Percentiles rank a stretch among this genome's conserved stretches.
phyloP scores from a whole-genome alignment of 1,140 invertebrate genomes.

The Drosophila ironensis region DNA sequence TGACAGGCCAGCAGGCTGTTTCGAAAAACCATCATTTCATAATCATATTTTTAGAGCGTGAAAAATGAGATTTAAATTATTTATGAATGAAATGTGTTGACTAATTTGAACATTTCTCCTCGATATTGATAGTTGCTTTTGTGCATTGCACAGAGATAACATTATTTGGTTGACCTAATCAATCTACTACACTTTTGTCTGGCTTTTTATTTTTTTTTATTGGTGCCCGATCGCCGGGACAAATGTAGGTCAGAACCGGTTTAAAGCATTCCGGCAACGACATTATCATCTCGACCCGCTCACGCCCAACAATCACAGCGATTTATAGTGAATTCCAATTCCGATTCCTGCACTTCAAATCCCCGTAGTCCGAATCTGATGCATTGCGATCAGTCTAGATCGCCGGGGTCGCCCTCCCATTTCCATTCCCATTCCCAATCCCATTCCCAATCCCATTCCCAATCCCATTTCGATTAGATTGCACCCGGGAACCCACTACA shows the following conservation, averaged over 20 bases:
- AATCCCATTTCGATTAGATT: conserved; percentile 55
- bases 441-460: neutral
- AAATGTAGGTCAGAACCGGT: conserved; percentile 64
- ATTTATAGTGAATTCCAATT: conserved; percentile 55
- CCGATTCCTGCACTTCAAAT: conserved; percentile 38
- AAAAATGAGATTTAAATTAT: too few relatives aligned
- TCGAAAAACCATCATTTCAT: too few relatives aligned
- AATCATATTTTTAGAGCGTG: neutral
- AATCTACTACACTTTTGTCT: neutral
- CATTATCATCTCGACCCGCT: conserved; percentile 21
- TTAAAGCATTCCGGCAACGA: conserved; percentile 18
- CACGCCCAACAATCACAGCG: conserved; percentile 60
- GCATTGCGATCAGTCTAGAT: conserved; percentile 37
- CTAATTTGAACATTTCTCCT: neutral
- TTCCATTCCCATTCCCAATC: too few relatives aligned
- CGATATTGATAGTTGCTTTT: neutral
- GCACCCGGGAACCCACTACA: conserved; percentile 17
- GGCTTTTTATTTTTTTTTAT: neutral
- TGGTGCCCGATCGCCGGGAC: conserved; percentile 10
- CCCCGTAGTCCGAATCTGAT: conserved; percentile 61
- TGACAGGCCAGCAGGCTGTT: too few relatives aligned
- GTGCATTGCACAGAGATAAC: neutral
- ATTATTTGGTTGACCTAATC: neutral
- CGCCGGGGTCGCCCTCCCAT: conserved; percentile 22
- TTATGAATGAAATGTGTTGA: too few relatives aligned